phyloP scores from a whole-genome alignment of 2,113 vertebrate genomes.

The Rhabdomys dilectus region DNA sequence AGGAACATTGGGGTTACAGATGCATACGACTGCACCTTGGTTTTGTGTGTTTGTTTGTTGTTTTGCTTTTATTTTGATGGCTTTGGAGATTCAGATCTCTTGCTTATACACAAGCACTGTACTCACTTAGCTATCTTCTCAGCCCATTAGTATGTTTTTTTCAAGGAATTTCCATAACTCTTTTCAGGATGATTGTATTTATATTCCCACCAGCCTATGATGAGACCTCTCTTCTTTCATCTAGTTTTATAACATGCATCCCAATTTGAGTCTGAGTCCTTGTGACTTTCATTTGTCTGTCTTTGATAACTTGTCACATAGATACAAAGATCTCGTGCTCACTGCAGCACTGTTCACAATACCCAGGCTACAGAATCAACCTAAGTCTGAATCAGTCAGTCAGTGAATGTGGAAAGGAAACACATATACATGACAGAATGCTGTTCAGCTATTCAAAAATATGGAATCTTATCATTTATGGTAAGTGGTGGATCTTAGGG shows the following conservation, averaged over 20 bases:
- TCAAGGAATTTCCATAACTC: not conserved
- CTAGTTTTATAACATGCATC: not conserved
- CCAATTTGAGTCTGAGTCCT: not conserved
- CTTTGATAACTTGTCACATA: not conserved
- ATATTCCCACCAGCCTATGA: not conserved
- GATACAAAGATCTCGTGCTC: not conserved
- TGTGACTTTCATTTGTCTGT: not conserved
- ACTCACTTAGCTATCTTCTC: not conserved
- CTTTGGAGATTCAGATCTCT: not conserved
- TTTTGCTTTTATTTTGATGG: not conserved
- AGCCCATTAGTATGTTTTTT: not conserved
- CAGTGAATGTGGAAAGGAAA: not conserved
- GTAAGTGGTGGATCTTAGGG: not conserved
- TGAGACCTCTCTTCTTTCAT: not conserved
- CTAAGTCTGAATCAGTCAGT: too few relatives aligned
- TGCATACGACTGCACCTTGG: fast-evolving
- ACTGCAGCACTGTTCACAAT: not conserved
- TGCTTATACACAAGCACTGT: not conserved
- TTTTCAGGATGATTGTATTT: not conserved
- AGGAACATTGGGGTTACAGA: not conserved
- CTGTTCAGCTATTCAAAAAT: not conserved
- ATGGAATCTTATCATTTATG: not conserved
- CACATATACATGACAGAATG: not conserved
- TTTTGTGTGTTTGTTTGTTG: not conserved
- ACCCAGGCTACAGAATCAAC: too few relatives aligned